Evolutionary conservation across 2,797 vertebrate species (phyloP), one percentile per base, ranked within the genome.

Genomic region (Poliocrania exsul): DNA sequence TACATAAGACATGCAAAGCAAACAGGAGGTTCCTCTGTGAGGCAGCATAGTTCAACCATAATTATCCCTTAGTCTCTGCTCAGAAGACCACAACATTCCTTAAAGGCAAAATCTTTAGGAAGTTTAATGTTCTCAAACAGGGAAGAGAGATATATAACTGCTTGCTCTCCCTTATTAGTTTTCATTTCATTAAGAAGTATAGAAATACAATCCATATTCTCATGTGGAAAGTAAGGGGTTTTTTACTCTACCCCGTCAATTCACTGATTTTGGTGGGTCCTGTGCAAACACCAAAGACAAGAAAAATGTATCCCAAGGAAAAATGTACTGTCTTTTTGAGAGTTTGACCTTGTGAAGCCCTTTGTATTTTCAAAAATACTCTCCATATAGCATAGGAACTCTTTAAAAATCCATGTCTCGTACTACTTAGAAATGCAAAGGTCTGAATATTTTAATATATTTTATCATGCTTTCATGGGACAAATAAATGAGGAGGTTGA

Each of bases 61-160:
- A 81, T 91, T 69, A 95, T 81, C 54, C 42, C 37, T 88, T 86
- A 87, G 66, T 94, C 46, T 88, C 71, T 96, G 83, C 72, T 93
- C 90, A 92, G 56, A 95, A 87, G 42, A 89, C 61, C 86, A 91
- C 75, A 84, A 86, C 72, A 94, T 95, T 94, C 64, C 85, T 94
- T 81, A 91, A 83, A 94, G 31, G 40, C 69, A 89, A 66, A 87
- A 86, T 44, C 31, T 92, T 90, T 54, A 83, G 64, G 20, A 86
- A 66, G 79, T 66, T 93, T 84, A 66, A 81, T 80, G 57, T 73
- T 81, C 53, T 80, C 75, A 71, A 19, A 75, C 16, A 54, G 29
- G 11, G 13, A 50, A 90, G n/a, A 28, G 51, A 92, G 69, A 54
- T 25, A 67, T 14, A 72, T 71, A 80, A 78, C 17, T n/a, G 11